Percentiles rank a stretch among this genome's conserved stretches.
phyloP scores from a whole-genome alignment of 2,797 vertebrate species.

The Crocodylus rhombifer region DNA sequence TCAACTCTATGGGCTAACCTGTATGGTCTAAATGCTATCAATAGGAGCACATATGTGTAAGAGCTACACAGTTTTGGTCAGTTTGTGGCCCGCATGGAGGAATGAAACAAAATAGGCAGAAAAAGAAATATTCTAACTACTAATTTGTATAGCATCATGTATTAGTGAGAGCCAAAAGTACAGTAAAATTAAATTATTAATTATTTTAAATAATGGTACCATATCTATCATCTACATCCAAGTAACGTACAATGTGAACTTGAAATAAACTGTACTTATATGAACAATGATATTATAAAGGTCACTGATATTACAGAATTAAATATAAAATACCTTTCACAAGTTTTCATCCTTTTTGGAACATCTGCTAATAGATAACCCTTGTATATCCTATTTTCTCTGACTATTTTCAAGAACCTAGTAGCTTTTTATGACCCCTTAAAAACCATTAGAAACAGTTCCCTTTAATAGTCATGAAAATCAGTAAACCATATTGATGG shows the following conservation, averaged over 20 bases:
- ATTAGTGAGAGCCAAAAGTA: constrained; percentile 7
- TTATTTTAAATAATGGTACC: too few relatives aligned
- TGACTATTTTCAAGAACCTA: neutral
- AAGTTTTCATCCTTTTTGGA: neutral
- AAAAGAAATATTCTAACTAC: neutral
- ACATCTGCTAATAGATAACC: neutral
- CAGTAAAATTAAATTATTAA: neutral
- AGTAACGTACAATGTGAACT: too few relatives aligned
- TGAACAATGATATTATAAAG: neutral
- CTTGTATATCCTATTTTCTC: neutral
- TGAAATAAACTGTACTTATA: too few relatives aligned
- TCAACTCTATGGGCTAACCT: neutral
- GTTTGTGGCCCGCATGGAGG: neutral
- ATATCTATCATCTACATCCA: too few relatives aligned
- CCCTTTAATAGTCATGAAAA: neutral
- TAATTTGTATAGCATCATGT: neutral
- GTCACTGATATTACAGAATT: neutral
- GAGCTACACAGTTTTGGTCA: neutral
- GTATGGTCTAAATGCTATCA: neutral
- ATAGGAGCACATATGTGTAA: neutral
- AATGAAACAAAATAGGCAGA: too few relatives aligned
- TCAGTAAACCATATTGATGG: neutral
- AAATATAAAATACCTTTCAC: neutral
- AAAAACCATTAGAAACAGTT: constrained; percentile 17
- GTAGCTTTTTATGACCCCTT: neutral